Evolutionary conservation across 2,797 vertebrate genomes (phyloP).

Genomic region (Cuculus canorus): DNA sequence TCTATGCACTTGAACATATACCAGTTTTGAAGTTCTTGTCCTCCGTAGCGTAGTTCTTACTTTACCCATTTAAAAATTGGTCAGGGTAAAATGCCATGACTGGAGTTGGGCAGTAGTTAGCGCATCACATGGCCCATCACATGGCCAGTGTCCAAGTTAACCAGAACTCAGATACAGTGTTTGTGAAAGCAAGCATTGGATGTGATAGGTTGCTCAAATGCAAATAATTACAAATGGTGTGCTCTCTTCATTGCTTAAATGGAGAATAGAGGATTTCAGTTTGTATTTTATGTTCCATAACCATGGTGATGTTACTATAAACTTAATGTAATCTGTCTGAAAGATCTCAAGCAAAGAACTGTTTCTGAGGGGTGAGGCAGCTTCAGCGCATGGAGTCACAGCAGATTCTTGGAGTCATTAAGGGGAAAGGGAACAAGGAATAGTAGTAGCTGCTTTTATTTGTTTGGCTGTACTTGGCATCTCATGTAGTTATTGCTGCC

Average conservation of each 20-base stretch:
- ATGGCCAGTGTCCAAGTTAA: background rate
- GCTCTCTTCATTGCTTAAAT: background rate
- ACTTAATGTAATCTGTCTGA: background rate
- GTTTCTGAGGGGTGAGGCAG: background rate
- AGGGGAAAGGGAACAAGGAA: background rate
- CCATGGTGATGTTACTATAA: background rate
- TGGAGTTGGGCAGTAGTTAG: background rate
- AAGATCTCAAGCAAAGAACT: conserved; percentile 12
- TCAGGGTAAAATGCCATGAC: background rate
- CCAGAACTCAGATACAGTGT: background rate
- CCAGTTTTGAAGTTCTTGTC: background rate
- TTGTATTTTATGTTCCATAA: conserved; percentile 12
- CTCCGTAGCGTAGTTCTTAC: background rate
- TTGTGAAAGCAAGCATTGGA: background rate
- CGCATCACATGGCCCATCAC: too few relatives aligned
- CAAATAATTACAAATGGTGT: background rate
- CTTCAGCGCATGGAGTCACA: background rate
- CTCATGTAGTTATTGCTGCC: background rate
- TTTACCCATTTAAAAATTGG: background rate
- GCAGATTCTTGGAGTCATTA: background rate
- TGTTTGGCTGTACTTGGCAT: background rate
- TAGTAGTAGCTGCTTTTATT: background rate
- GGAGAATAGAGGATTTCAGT: background rate
- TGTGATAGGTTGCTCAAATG: background rate
- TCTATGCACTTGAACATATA: background rate